Evolutionary conservation across 2,888 invertebrate genomes (phyloP), one percentile per base, ranked within the genome.

Genomic region (Sepioteuthis lessoniana): DNA sequence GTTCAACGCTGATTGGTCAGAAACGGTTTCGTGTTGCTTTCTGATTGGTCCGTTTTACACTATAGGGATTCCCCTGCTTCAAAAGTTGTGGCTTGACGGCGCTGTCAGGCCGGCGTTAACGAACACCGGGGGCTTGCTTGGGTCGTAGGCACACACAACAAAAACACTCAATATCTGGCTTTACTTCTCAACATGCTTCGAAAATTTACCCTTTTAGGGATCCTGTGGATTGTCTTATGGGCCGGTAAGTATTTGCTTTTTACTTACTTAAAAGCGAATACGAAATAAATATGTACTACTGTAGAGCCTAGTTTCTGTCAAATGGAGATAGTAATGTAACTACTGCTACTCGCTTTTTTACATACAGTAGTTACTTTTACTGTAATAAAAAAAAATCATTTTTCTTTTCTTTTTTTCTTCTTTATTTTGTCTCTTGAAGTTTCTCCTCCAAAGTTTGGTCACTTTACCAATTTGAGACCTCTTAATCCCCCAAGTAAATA

Each of bases 1-100:
- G 96, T 96, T 95, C 93, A 93, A 94, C 90, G 94, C 91, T 95
- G 95, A 96, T 96, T 96, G 96, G 96, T 94, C 94, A 60, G 94
- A 93, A 93, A 93, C 47, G 93, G 38, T 94, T 95, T 95, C 96
- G 96, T 96, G 96, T 95, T 95, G 92, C 94, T 93, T 94, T 93
- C 93, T 95, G 95, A 96, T 96, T 96, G 96, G 96, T 94, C 94
- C 42, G 94, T 92, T 91, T 38, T 42, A 94, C 47, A 94, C 93
- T 94, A 95, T 95, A 95, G 96, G 96, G 96, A 95, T 95, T 95
- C 95, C 96, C 96, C 95, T 94, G 95, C 92, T 92, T 92, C 92
- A 92, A 92, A 92, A 92, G 92, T 92, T 92, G 92, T 92, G 46
- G 92, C 92, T 92, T 46, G 92, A 31, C 92, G 47, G 42, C 46